Conservation (phyloP, 37 sponge, comb jelly and placozoan genomes). For the Eunapius fragilis region DNA sequence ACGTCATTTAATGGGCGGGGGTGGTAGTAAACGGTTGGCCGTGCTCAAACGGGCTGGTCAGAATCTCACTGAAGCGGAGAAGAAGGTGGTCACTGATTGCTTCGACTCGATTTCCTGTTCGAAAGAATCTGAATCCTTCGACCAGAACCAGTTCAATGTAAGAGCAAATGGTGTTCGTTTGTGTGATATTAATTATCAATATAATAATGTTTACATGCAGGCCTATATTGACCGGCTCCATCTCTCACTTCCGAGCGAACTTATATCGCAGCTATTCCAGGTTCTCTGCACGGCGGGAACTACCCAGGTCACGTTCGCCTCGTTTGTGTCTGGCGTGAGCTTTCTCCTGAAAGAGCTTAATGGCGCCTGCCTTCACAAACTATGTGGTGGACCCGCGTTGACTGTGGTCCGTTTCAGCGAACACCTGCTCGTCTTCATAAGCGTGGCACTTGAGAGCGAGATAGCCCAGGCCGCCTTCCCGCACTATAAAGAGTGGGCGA, state of each 20-base stretch:
- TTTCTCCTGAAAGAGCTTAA: slow-evolving; percentile 41
- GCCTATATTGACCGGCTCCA: slow-evolving; percentile 4
- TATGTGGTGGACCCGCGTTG: slow-evolving; percentile 1
- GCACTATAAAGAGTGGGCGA: neutral
- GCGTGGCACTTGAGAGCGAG: slow-evolving; percentile 5
- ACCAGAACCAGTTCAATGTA: slow-evolving; percentile 28
- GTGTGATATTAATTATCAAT: no score
- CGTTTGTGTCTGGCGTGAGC: slow-evolving; percentile 32
- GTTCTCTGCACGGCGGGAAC: neutral
- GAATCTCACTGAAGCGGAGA: slow-evolving; percentile 44
- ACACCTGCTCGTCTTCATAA: slow-evolving; percentile 5
- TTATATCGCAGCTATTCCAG: slow-evolving; percentile 10
- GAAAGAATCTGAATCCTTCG: slow-evolving; percentile 19
- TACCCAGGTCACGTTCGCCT: slow-evolving; percentile 24
- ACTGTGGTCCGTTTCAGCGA: slow-evolving; percentile 14
- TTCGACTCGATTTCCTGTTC: slow-evolving; percentile 38
- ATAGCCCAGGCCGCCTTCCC: slow-evolving; percentile 9
- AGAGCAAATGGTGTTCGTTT: neutral
- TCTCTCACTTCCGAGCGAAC: slow-evolving; percentile 12
- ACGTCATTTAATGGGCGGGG: slow-evolving; percentile 47
- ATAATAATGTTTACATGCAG: slow-evolving; percentile 19
- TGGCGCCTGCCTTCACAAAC: neutral
- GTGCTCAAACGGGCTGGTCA: slow-evolving; percentile 35
- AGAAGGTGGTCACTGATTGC: neutral
- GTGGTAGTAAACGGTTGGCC: slow-evolving; percentile 19